These are phyloP conservation scores for Epinotia ramella DNA, from an alignment of 2,888 invertebrate species.

Conservation along the genomic window DNA sequence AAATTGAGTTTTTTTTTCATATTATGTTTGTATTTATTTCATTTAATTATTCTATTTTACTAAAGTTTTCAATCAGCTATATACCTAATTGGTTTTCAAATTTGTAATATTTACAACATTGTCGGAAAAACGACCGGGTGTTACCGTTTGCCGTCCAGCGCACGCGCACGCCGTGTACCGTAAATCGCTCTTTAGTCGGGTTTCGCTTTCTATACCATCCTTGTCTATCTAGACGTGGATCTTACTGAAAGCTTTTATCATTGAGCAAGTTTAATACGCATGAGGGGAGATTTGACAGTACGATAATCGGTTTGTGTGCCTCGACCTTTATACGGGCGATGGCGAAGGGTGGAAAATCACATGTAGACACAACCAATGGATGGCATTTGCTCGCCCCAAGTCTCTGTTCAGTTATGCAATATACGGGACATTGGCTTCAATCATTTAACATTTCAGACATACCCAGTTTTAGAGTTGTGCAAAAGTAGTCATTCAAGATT, in stretches of 20 bases:
- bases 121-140: no score
- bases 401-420: conserved; percentile 24
- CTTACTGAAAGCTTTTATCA: conserved; percentile 1
- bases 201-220: neutral
- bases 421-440: neutral
- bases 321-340: conserved; percentile 37
- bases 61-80: no score
- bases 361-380: conserved; percentile 19
- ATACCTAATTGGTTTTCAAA: no score
- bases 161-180: no score
- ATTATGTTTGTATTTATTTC: no score
- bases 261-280: neutral
- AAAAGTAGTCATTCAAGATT: neutral
- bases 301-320: conserved; percentile 32
- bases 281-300: conserved; percentile 19
- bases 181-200: neutral
- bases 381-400: conserved; percentile 31
- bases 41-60: no score
- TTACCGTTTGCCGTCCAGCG: no score
- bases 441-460: neutral
- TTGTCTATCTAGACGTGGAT: conserved; percentile 11
- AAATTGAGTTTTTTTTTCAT: no score
- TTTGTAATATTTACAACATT: no score
- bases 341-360: conserved; percentile 33
- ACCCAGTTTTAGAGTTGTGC: neutral